Evolutionary conservation across 2,888 invertebrate genomes (phyloP), one percentile per base, ranked within the genome.

Genomic region (Eupithecia subumbrata): DNA sequence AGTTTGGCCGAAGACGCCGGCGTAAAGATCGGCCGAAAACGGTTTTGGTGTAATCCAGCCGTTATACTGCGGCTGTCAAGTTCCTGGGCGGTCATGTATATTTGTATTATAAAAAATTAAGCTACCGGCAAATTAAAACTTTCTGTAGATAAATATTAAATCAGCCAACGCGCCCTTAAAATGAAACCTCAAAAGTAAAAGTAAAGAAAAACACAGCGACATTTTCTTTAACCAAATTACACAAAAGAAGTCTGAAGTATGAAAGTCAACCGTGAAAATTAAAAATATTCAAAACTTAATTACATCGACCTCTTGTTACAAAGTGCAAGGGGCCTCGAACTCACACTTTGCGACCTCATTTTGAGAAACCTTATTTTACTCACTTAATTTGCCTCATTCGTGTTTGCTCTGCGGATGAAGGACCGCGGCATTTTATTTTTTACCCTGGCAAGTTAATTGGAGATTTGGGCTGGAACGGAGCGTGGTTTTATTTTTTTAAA

Each of bases 341-440:
- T 77, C 88, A 84, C 89, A 87, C 90, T 90, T 86, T 86, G 88
- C 89, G 91, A 91, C 93, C 93, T 89, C 92, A 92, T 93, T 94
- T 90, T 84, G 86, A 82, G 84, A 85, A 86, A 90, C 89, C 90
- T 92, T 92, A 91, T 92, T 93, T 91, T 90, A 90, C 84, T 91
- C 94, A 93, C 93, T 94, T 94, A 93, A 94, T 95, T 95, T 92
- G 87, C 89, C 87, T 90, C 86, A 91, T 92, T 91, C 91, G 88
- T 93, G 93, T 94, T 93, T 92, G 90, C 87, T 89, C 89, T 89
- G 87, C 84, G 91, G 92, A 92, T 91, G 90, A 90, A 85, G 88
- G 87, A 87, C 87, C 85, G 86, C 78, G 84, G 88, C 85, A 89
- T 92, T 92, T 92, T 88, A 91, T 91, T 90, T 89, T 88, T 89